phyloP scores from a whole-genome alignment of 2,888 invertebrate genomes.

The Acanthopleura granulata region DNA sequence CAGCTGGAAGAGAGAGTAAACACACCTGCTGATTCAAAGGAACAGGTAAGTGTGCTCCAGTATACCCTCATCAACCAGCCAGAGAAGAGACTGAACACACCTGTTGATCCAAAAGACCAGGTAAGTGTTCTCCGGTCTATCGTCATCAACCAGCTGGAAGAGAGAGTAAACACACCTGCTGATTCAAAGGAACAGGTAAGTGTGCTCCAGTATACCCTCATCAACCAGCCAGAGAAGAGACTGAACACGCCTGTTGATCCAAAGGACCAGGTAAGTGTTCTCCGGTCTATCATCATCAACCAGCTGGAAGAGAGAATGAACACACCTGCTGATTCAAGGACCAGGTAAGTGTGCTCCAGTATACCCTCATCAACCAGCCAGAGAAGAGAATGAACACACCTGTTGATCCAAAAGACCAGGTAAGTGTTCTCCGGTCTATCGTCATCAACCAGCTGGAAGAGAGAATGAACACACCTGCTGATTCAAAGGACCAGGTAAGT shows the following conservation, averaged over 20 bases:
- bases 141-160: too few species aligned
- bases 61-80: constrained; percentile 86
- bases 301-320: constrained; percentile 89
- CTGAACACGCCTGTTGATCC: constrained; percentile 90
- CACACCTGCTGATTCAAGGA: constrained; percentile 88
- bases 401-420: constrained; percentile 88
- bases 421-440: constrained; percentile 91
- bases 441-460: constrained; percentile 88
- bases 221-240: constrained; percentile 87
- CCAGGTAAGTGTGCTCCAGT: constrained; percentile 93
- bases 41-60: constrained; percentile 83
- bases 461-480: constrained; percentile 88
- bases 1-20: constrained; percentile 89
- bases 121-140: constrained; percentile 27
- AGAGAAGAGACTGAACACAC: constrained; percentile 88
- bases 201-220: constrained; percentile 87
- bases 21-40: constrained; percentile 85
- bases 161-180: too few species aligned
- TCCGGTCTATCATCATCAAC: constrained; percentile 89
- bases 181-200: constrained; percentile 81
- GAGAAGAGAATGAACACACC: constrained; percentile 90
- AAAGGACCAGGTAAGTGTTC: constrained; percentile 89
- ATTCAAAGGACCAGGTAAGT: constrained; percentile 75
- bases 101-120: constrained; percentile 82
- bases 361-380: constrained; percentile 84